Evolutionary conservation across 2,113 vertebrate genomes (phyloP).

Genomic region (Brachyistius frenatus): DNA sequence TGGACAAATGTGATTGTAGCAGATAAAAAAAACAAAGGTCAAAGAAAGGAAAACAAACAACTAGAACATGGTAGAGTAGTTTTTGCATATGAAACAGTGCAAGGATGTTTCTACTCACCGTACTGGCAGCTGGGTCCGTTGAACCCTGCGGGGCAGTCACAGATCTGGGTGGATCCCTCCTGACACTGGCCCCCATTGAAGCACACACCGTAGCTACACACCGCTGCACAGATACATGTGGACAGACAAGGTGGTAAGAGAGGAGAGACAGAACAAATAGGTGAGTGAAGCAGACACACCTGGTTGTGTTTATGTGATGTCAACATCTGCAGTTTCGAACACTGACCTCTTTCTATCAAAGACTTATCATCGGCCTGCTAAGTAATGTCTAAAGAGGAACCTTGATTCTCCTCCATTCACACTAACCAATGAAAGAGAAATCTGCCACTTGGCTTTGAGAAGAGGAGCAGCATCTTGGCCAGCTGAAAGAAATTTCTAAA

Average conservation of each 20-base stretch:
- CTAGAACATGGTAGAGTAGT: background rate
- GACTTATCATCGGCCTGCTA: slow-evolving; percentile 48
- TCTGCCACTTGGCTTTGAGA: slow-evolving; percentile 43
- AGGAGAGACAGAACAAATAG: slow-evolving; percentile 31
- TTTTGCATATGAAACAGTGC: background rate
- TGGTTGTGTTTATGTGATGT: slow-evolving; percentile 51
- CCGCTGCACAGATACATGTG: slow-evolving; percentile 71
- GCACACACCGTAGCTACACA: slow-evolving; percentile 82
- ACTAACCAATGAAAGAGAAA: slow-evolving; percentile 58
- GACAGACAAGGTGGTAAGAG: slow-evolving; percentile 26
- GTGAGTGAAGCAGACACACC: slow-evolving; percentile 59
- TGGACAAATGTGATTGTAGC: background rate
- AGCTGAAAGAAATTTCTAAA: slow-evolving; percentile 30
- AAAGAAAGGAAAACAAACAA: background rate
- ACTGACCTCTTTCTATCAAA: slow-evolving; percentile 59
- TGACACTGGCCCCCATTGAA: slow-evolving; percentile 86
- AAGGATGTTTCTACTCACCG: slow-evolving; percentile 79
- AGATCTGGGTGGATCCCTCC: slow-evolving; percentile 82
- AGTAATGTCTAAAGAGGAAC: slow-evolving; percentile 47
- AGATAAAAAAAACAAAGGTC: background rate
- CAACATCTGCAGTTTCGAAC: slow-evolving; percentile 51
- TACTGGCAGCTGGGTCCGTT: slow-evolving; percentile 89
- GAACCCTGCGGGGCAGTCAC: slow-evolving; percentile 87
- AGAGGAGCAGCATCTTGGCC: slow-evolving; percentile 27
- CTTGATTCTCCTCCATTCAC: slow-evolving; percentile 48